These are phyloP conservation scores for Danio aesculapii DNA, from an alignment of 2,797 vertebrate species.

Conservation along the genomic window DNA sequence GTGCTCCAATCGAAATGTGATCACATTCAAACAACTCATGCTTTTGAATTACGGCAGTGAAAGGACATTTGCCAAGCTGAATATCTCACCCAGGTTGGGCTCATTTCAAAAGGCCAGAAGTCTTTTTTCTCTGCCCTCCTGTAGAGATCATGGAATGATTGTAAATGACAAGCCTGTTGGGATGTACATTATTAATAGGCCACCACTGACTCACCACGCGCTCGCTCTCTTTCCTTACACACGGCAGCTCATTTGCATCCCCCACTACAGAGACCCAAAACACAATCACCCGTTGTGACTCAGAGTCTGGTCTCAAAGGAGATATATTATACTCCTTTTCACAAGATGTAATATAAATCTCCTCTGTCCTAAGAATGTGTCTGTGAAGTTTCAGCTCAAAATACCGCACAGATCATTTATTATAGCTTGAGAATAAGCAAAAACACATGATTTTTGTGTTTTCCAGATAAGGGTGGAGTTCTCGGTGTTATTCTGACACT, in stretches of 20 bases:
- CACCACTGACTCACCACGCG: conserved; percentile 42
- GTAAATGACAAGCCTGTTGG: conserved; percentile 62
- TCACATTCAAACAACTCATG: background rate
- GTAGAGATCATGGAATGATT: conserved; percentile 55
- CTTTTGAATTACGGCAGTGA: conserved; percentile 39
- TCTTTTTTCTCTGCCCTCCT: conserved; percentile 54
- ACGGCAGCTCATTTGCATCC: conserved; percentile 54
- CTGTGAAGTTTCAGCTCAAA: no score
- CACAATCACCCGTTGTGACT: conserved; percentile 15
- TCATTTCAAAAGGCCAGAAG: conserved; percentile 58
- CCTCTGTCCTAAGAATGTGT: no score
- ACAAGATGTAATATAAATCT: no score
- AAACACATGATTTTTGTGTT: no score
- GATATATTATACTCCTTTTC: no score
- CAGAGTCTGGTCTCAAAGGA: background rate
- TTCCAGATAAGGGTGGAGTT: no score
- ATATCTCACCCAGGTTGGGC: conserved; percentile 47
- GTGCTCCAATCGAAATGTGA: background rate
- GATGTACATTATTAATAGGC: conserved; percentile 63
- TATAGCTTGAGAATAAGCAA: no score
- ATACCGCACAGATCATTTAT: no score
- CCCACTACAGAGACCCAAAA: conserved; percentile 11
- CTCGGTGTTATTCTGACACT: no score
- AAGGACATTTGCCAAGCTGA: conserved; percentile 41
- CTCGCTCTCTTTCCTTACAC: conserved; percentile 25